A percentile compares a stretch with the other conserved stretches of the same genome.
phyloP scores from a whole-genome alignment of 2,888 invertebrate species.

The Pheosia tremula region DNA sequence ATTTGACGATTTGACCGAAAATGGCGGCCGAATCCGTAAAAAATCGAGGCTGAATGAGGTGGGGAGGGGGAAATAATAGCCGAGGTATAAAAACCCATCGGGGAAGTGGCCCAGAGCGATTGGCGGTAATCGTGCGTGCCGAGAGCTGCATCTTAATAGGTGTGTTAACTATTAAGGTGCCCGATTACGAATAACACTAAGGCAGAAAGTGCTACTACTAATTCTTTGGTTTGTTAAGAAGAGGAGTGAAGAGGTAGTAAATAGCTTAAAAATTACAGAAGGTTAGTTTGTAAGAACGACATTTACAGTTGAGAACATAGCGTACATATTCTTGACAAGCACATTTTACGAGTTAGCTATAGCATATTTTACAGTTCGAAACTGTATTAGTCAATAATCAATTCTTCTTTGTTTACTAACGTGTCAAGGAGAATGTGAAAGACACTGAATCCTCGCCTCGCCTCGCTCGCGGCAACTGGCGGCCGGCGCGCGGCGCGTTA shows the following conservation, averaged over 20 bases:
- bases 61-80: slow-evolving; percentile 5
- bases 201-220: neutral
- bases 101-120: slow-evolving; percentile 11
- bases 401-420: neutral
- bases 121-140: slow-evolving; percentile 13
- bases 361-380: neutral
- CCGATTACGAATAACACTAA: neutral
- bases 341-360: neutral
- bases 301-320: neutral
- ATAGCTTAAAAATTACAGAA: neutral
- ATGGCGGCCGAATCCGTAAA: slow-evolving; percentile 6
- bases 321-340: neutral
- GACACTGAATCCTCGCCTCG: neutral
- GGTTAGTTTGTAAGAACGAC: neutral
- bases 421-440: neutral
- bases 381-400: neutral
- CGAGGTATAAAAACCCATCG: slow-evolving; percentile 11
- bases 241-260: too few relatives aligned
- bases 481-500: slow-evolving; percentile 4
- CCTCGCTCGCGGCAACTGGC: neutral
- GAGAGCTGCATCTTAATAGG: neutral
- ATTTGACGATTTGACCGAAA: slow-evolving; percentile 9
- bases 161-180: too few relatives aligned
- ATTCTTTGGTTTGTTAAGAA: neutral
- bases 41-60: slow-evolving; percentile 3